Evolutionary conservation across 2,113 vertebrate species (phyloP), one percentile per base, ranked within the genome.

Genomic region (Salvator merianae): DNA sequence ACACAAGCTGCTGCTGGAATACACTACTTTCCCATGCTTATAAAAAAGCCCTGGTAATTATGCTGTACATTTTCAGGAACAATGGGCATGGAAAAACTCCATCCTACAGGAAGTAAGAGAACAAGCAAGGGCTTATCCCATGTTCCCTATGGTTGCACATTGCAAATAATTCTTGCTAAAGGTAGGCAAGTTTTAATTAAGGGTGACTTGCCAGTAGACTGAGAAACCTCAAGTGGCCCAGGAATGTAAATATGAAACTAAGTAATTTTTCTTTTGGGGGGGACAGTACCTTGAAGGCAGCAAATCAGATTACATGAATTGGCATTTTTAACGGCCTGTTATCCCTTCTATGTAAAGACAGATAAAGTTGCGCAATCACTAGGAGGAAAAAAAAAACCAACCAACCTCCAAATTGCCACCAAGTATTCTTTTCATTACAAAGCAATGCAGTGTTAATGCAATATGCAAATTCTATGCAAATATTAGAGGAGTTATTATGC

Each of bases 401-500:
- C 43, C 43, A 59, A 59, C 20, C 9, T 2, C 16, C 76, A 62
- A 73, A 70, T 32, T 0, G 36, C 75, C 78, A 81, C 65, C 65
- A n/a, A 13, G 12, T 59, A 76, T 13, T 28, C 0, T 79, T 88
- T 38, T 82, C 3, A 76, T 79, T 30, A 78, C 53, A 8, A 53
- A 12, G 13, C 6, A n/a, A 22, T 63, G 8, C 65, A 38, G 83
- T 24, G 20, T 14, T 78, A 28, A 79, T 4, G 78, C 77, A 89
- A 50, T 83, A 10, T 72, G 62, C 3, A 74, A 78, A 12, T 79
- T 68, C 0, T 70, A 30, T 83, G 77, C 86, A 91, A 90, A 72
- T 78, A n/a, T n/a, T 50, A 65, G 50, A 70, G 30, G 86, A 7
- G 20, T 38, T 34, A 26, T 71, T 63, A 84, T 81, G 82, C 6